A percentile compares a stretch with the other conserved stretches of the same genome.
Conservation (phyloP, 2,888 invertebrate species). For the Chouioia cunea region DNA sequence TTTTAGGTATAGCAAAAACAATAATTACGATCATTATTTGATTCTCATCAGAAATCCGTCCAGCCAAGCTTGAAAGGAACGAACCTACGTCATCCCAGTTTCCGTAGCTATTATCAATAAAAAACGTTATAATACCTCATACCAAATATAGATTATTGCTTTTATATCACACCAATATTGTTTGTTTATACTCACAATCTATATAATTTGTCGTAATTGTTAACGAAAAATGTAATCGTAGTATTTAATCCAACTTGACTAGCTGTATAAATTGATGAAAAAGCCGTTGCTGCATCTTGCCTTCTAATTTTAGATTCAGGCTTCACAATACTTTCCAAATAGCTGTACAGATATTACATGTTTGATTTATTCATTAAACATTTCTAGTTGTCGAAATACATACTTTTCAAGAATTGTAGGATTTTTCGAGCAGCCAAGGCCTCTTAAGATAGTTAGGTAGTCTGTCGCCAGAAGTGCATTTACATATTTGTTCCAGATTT, state of each 20-base stretch:
- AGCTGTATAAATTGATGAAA: slow-evolving; percentile 63
- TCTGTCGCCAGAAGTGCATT: slow-evolving; percentile 73
- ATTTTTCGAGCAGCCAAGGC: slow-evolving; percentile 71
- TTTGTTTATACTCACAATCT: slow-evolving; percentile 53
- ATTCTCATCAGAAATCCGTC: slow-evolving; percentile 47
- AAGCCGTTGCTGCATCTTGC: slow-evolving; percentile 64
- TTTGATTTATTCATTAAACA: too few species aligned
- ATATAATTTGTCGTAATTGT: slow-evolving; percentile 49
- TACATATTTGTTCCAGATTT: slow-evolving; percentile 75
- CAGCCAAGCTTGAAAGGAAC: slow-evolving; percentile 52
- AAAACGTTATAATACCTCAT: background rate
- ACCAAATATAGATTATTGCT: background rate
- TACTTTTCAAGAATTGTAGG: slow-evolving; percentile 65
- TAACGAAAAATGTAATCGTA: slow-evolving; percentile 51
- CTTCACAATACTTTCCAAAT: slow-evolving; percentile 45
- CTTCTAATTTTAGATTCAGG: slow-evolving; percentile 55
- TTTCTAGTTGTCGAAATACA: too few species aligned
- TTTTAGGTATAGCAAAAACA: too few species aligned
- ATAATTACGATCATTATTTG: slow-evolving; percentile 53
- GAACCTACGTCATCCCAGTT: slow-evolving; percentile 54
- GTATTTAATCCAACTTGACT: slow-evolving; percentile 53
- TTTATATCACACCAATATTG: slow-evolving; percentile 5
- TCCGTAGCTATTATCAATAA: slow-evolving; percentile 49
- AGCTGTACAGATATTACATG: slow-evolving; percentile 45
- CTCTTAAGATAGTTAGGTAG: slow-evolving; percentile 68